A percentile compares a stretch with the other conserved stretches of the same genome.
These are phyloP conservation scores for Pollenia angustigena DNA, from an alignment of 2,888 invertebrate genomes.

Conservation along the genomic window DNA sequence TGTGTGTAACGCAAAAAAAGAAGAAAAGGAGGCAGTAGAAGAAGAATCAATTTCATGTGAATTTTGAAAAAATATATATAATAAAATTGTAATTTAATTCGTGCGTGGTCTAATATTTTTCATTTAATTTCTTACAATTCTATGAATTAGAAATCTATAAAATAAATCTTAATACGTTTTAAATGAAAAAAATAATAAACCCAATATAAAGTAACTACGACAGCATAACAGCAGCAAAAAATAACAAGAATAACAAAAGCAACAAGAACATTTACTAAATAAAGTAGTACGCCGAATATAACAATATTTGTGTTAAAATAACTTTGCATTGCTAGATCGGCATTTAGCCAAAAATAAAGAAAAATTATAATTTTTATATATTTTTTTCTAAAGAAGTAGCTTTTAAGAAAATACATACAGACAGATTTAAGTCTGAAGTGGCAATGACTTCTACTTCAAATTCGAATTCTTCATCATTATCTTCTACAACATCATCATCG, in stretches of 20 bases:
- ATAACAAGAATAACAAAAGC: constrained; percentile 26
- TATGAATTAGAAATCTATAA: constrained; percentile 55
- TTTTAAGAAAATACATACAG: constrained; percentile 26
- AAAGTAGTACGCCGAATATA: constrained; percentile 46
- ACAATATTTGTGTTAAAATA: constrained; percentile 62
- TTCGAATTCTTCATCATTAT: constrained; percentile 54
- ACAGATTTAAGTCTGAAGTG: constrained; percentile 44
- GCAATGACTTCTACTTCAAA: constrained; percentile 71
- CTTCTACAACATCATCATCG: constrained; percentile 48
- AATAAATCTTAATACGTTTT: constrained; percentile 65
- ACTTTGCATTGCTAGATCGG: constrained; percentile 69
- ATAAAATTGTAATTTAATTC: constrained; percentile 62
- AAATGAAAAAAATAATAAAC: constrained; percentile 20
- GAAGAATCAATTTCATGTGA: constrained; percentile 66
- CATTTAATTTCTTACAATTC: constrained; percentile 44
- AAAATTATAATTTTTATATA: constrained; percentile 37
- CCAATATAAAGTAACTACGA: constrained; percentile 39
- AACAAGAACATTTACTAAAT: constrained; percentile 44
- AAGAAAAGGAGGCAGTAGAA: constrained; percentile 54
- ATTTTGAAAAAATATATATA: constrained; percentile 67
- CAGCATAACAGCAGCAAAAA: constrained; percentile 29
- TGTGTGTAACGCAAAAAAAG: constrained; percentile 55
- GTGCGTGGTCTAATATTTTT: constrained; percentile 53
- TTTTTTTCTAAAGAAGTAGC: constrained; percentile 25
- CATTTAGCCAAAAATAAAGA: constrained; percentile 67